Evolutionary conservation across 1,140 invertebrate species (phyloP).

Genomic region (Habropoda laboriosa): DNA sequence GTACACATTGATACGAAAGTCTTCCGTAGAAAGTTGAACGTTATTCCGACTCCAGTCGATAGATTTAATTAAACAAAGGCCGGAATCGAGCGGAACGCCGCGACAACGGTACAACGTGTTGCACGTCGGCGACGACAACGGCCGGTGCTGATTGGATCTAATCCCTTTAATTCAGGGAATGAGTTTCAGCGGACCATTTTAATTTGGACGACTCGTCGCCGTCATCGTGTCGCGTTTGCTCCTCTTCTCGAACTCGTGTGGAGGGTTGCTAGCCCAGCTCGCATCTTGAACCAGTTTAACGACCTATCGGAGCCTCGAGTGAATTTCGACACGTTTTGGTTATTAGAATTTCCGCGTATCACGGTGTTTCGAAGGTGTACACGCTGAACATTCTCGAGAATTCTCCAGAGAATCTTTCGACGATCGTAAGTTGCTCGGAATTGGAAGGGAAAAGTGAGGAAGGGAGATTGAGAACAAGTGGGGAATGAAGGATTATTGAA

Average conservation of each 20-base stretch:
- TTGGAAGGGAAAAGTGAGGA: background rate
- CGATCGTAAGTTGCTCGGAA: background rate
- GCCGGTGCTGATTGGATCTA: conserved; percentile 75
- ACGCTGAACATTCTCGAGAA: no score
- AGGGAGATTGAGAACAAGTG: background rate
- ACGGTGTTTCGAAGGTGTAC: background rate
- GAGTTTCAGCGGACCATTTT: conserved; percentile 78
- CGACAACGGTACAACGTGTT: conserved; percentile 45
- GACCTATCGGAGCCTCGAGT: background rate
- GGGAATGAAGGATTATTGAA: no score
- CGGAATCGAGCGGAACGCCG: conserved; percentile 45
- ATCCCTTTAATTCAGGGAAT: conserved; percentile 78
- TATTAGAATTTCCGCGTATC: background rate
- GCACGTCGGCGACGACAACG: conserved; percentile 35
- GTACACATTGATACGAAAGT: no score
- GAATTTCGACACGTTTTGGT: background rate
- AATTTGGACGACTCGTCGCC: no score
- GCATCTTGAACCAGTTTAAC: background rate
- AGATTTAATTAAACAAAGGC: conserved; percentile 57
- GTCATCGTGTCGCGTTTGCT: conserved; percentile 58
- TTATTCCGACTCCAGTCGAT: background rate
- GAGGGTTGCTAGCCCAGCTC: background rate
- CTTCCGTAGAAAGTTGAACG: background rate
- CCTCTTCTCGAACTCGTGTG: conserved; percentile 59
- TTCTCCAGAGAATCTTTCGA: background rate